Evolutionary conservation across 2,797 vertebrate genomes (phyloP).

Genomic region (Trachops cirrhosus): DNA sequence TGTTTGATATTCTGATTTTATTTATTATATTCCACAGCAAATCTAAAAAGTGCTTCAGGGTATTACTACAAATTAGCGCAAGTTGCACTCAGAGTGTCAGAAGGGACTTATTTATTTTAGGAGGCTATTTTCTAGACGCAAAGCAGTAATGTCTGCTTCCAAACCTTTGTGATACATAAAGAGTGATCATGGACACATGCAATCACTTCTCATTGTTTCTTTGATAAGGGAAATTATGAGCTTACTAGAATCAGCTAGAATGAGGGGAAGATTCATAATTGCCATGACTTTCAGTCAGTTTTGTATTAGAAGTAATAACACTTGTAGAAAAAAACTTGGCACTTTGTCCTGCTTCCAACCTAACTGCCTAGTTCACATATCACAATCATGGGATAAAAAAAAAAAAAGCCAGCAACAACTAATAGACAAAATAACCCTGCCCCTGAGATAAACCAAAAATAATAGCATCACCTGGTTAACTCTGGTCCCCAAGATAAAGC

Average conservation of each 20-base stretch:
- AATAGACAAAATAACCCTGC: not conserved
- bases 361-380: not conserved
- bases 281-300: not conserved
- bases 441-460: not conserved
- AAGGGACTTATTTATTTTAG: not conserved
- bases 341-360: not conserved
- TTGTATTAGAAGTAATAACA: not conserved
- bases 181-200: not conserved
- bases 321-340: not conserved
- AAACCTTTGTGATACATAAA: not conserved
- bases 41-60: not conserved
- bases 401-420: not conserved
- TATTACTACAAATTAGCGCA: not conserved
- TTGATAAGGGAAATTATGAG: not conserved
- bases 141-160: not conserved
- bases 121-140: not conserved
- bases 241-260: not conserved
- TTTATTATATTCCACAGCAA: conserved; percentile 16
- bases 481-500: not conserved
- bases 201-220: not conserved
- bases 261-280: not conserved
- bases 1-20: not conserved
- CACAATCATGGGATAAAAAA: not conserved
- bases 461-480: conserved; percentile 1
- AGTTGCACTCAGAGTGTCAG: not conserved